Evolutionary conservation across 2,888 invertebrate genomes (phyloP).

Genomic region (Pachliopta kotzebuea): DNA sequence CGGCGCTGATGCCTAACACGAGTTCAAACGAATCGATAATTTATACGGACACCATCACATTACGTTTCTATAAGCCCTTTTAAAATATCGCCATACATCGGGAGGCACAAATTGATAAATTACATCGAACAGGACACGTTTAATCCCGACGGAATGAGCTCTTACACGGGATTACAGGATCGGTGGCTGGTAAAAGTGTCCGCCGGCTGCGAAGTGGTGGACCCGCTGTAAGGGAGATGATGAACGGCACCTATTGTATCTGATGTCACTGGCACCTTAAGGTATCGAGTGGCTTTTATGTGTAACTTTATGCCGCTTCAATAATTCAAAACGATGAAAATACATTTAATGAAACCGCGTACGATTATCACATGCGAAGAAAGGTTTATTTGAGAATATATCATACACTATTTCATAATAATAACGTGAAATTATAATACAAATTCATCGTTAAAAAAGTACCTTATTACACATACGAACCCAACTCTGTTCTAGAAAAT

Average conservation of each 20-base stretch:
- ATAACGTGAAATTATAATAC: too few species aligned
- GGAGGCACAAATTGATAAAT: slow-evolving; percentile 65
- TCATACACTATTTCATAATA: too few species aligned
- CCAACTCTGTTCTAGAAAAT: too few species aligned
- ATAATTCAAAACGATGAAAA: background rate
- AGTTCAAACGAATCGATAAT: slow-evolving; percentile 28
- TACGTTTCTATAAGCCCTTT: slow-evolving; percentile 34
- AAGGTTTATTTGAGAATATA: too few species aligned
- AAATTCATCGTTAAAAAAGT: too few species aligned
- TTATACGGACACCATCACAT: slow-evolving; percentile 25
- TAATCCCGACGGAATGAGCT: slow-evolving; percentile 65
- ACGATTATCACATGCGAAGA: background rate
- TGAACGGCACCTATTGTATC: slow-evolving; percentile 12
- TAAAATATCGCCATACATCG: slow-evolving; percentile 36
- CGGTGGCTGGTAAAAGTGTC: slow-evolving; percentile 29
- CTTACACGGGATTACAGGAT: slow-evolving; percentile 59
- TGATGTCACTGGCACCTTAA: slow-evolving; percentile 1
- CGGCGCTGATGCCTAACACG: slow-evolving; percentile 14
- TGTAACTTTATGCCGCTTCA: background rate
- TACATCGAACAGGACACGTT: slow-evolving; percentile 52
- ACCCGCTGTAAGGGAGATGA: slow-evolving; percentile 8
- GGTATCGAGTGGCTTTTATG: background rate
- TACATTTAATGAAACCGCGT: background rate
- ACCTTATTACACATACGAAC: too few species aligned
- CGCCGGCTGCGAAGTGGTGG: slow-evolving; percentile 33